Evolutionary conservation across 2,888 invertebrate species (phyloP), one percentile per base, ranked within the genome.

Genomic region (Drosophila meridionalis): DNA sequence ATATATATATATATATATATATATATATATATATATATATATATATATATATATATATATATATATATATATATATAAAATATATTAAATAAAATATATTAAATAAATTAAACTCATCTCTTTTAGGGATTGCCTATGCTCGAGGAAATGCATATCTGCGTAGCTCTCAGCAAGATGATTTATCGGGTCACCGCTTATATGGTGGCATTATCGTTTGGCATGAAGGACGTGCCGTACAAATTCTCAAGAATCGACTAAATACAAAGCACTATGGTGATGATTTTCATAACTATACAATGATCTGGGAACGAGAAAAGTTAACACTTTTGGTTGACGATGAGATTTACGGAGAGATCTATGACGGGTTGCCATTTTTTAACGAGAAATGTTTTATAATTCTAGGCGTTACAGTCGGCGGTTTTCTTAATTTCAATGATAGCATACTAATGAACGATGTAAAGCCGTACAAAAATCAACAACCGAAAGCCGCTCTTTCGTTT

Each of bases 371-470:
- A 71, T 67, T 68, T 34, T 78, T 84, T 26, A 61, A 81, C 28
- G 84, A 88, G 58, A 84, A 96, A 96, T 97, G 97, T 94, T 96
- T 96, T 92, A 92, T 98, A 11, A 94, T 96, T 2, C 89, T 98
- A 69, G 97, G 97, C 0, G 93, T 98, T 7, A 96, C 96, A 40
- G 97, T 96, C 52, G 97, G 97, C 0, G 97, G 97, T 0, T 93
- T 95, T 14, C 94, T 95, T 38, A 95, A 95, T 89, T 97, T 97
- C 90, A 96, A 97, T 82, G 90, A 89, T 1, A 83, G 83, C 8
- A 43, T 69, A 6, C 42, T 78, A 38, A 28, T 47, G 5, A 63
- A 52, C 7, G 75, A 80, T 43, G 76, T 68, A 0, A 98, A 97
- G 91, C 97, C 97, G 0, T 98, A 97, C 96, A 93, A 71, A 32